These are phyloP conservation scores for Pseudoatta argentina DNA, from an alignment of 1,140 invertebrate genomes.

Conservation along the genomic window DNA sequence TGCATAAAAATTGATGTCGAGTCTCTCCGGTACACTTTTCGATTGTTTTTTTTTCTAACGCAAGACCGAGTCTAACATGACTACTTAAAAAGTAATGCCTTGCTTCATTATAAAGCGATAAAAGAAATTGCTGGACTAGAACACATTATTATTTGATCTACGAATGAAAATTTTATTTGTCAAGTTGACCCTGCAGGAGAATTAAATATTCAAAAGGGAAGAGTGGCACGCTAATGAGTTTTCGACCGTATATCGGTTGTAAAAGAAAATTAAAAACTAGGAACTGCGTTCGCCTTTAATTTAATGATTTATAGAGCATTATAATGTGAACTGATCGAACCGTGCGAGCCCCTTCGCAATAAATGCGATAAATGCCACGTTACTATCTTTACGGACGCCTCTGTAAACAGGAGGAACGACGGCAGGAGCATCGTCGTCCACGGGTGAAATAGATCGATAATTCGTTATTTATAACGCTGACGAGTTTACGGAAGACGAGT, in stretches of 20 bases:
- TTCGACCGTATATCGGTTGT: neutral
- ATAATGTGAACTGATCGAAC: neutral
- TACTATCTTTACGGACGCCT: constrained; percentile 15
- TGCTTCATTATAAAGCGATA: neutral
- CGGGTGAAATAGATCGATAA: constrained; percentile 54
- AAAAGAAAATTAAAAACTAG: neutral
- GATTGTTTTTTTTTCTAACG: neutral
- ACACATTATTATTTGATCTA: neutral
- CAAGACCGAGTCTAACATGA: neutral
- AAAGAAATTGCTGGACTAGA: neutral
- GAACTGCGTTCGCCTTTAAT: neutral
- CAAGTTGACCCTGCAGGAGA: neutral
- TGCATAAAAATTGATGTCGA: constrained; percentile 16
- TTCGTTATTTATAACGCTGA: constrained; percentile 67
- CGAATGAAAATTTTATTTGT: neutral
- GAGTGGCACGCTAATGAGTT: neutral
- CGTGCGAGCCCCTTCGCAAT: neutral
- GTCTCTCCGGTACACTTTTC: neutral
- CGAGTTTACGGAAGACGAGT: constrained; percentile 73
- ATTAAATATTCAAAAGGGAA: neutral
- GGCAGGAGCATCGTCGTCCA: neutral
- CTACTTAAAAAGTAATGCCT: neutral
- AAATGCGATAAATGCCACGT: constrained; percentile 37
- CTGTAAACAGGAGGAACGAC: constrained; percentile 36
- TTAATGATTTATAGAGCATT: neutral